A percentile compares a stretch with the other conserved stretches of the same genome.
These are phyloP conservation scores for Isichthys henryi DNA, from an alignment of 2,113 vertebrate species.

Conservation along the genomic window DNA sequence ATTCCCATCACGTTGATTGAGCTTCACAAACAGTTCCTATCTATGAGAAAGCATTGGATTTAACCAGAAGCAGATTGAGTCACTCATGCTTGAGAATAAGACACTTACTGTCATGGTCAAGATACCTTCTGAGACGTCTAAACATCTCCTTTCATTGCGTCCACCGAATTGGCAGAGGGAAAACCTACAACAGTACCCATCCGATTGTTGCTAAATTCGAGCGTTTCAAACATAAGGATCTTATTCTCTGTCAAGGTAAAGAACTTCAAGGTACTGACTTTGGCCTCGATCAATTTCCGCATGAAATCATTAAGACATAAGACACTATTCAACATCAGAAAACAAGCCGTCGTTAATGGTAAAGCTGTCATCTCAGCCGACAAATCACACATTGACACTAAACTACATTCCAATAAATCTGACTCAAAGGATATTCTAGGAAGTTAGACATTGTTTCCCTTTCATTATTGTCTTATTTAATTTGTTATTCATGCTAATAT, in stretches of 20 bases:
- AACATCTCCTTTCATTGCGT: not conserved
- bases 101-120: not conserved
- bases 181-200: not conserved
- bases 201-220: not conserved
- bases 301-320: not conserved
- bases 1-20: not conserved
- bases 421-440: not conserved
- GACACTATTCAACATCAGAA: not conserved
- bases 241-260: not conserved
- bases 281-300: not conserved
- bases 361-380: not conserved
- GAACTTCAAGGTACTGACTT: not conserved
- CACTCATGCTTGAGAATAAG: not conserved
- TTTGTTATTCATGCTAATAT: not conserved
- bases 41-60: not conserved
- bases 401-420: not conserved
- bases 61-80: not conserved
- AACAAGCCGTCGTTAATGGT: not conserved
- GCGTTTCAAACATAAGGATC: not conserved
- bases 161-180: not conserved
- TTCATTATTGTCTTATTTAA: not conserved
- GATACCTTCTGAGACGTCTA: not conserved
- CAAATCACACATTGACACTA: not conserved
- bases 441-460: not conserved
- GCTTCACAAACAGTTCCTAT: not conserved